These are phyloP conservation scores for Amphiprion ocellaris DNA, from an alignment of 2,113 vertebrate species.

Conservation along the genomic window DNA sequence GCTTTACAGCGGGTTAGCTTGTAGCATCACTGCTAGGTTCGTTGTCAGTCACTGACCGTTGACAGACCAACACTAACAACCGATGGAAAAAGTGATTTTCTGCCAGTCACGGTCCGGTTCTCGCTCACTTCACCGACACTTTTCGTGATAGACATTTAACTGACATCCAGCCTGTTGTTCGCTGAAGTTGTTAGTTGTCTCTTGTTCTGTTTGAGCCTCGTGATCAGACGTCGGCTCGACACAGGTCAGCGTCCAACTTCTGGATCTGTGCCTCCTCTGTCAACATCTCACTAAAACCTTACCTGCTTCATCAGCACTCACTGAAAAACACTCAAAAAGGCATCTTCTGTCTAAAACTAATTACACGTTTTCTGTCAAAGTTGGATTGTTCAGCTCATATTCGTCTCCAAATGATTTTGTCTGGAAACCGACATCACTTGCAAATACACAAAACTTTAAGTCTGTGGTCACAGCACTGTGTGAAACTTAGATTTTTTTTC, in stretches of 20 bases:
- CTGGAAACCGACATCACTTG: too few relatives aligned
- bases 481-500: too few relatives aligned
- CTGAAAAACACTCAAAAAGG: not conserved
- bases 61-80: not conserved
- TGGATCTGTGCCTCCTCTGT: not conserved
- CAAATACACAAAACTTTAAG: too few relatives aligned
- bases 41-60: conserved; percentile 17
- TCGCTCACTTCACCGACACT: not conserved
- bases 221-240: conserved; percentile 35
- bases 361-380: too few relatives aligned
- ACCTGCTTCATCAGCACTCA: not conserved
- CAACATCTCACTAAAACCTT: not conserved
- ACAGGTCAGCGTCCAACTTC: conserved; percentile 30
- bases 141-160: not conserved
- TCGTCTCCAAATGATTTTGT: too few relatives aligned
- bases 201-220: conserved; percentile 54
- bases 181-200: conserved; percentile 22
- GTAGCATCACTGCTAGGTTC: conserved; percentile 61
- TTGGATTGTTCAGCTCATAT: too few relatives aligned
- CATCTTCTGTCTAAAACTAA: too few relatives aligned
- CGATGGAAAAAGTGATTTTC: not conserved
- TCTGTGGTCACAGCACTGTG: too few relatives aligned
- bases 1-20: conserved; percentile 53
- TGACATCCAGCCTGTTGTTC: not conserved
- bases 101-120: rapidly evolving